Conservation (phyloP, 1,140 invertebrate genomes). For the Lamellibrachia luymesi region DNA sequence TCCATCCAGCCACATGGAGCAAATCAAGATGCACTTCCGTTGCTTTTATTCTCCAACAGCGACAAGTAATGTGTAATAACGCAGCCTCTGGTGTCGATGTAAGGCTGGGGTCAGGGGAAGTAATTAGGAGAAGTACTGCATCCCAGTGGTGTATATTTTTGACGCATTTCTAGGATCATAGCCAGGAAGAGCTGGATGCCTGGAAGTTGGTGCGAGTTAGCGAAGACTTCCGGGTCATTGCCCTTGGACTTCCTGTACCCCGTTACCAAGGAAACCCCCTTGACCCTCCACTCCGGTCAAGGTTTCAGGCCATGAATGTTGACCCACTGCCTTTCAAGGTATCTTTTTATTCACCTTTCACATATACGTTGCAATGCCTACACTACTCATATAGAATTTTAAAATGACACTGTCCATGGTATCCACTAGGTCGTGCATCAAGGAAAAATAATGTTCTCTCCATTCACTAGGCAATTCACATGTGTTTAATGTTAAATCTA, state of each 20-base stretch:
- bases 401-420: background rate
- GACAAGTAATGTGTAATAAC: too few species aligned
- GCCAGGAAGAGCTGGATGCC: constrained; percentile 73
- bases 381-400: background rate
- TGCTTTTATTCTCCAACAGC: too few species aligned
- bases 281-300: constrained; percentile 89
- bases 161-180: constrained; percentile 67
- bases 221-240: constrained; percentile 76
- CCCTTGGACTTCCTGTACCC: constrained; percentile 54
- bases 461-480: background rate
- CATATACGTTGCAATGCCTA: background rate
- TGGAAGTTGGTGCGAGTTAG: constrained; percentile 78
- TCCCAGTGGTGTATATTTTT: background rate
- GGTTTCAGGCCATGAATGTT: constrained; percentile 90
- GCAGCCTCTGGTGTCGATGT: too few species aligned
- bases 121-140: background rate
- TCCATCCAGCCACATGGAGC: too few species aligned
- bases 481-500: background rate
- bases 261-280: constrained; percentile 79
- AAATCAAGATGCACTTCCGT: too few species aligned
- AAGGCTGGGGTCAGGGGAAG: background rate
- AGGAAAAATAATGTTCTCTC: background rate
- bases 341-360: constrained; percentile 13
- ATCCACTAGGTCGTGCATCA: background rate
- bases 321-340: constrained; percentile 56